Evolutionary conservation across 2,113 vertebrate species (phyloP).

Genomic region (Odocoileus virginianus): DNA sequence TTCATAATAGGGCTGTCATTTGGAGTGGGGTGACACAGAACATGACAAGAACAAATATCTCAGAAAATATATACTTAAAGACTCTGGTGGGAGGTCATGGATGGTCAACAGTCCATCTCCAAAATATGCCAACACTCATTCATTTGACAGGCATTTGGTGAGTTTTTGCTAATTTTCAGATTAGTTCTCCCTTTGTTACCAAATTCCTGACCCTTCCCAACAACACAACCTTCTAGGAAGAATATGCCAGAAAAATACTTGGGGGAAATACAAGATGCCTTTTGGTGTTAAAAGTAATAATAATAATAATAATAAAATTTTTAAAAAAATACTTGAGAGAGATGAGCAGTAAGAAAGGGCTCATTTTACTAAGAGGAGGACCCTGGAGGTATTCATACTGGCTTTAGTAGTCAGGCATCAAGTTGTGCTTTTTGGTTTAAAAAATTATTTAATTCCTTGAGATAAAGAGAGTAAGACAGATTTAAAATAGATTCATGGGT

Average conservation of each 20-base stretch:
- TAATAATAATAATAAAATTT: neutral
- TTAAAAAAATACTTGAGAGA: neutral
- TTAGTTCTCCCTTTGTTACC: neutral
- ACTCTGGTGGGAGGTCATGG: neutral
- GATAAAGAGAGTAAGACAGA: neutral
- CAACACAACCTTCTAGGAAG: neutral
- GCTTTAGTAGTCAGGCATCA: neutral
- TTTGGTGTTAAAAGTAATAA: neutral
- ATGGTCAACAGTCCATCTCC: neutral
- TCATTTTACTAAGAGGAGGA: neutral
- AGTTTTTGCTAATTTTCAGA: neutral
- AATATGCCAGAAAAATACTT: neutral
- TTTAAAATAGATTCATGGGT: neutral
- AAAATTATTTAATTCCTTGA: neutral
- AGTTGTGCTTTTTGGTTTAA: neutral
- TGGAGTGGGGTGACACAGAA: neutral
- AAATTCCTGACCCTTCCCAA: neutral
- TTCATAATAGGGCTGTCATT: neutral
- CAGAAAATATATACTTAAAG: neutral
- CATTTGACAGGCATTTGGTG: neutral
- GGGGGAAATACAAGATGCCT: neutral
- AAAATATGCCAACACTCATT: neutral
- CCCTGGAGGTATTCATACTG: neutral
- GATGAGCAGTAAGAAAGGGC: neutral
- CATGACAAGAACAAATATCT: neutral